Conservation (phyloP, 2,888 invertebrate genomes). For the Sabellastarte sp. region DNA sequence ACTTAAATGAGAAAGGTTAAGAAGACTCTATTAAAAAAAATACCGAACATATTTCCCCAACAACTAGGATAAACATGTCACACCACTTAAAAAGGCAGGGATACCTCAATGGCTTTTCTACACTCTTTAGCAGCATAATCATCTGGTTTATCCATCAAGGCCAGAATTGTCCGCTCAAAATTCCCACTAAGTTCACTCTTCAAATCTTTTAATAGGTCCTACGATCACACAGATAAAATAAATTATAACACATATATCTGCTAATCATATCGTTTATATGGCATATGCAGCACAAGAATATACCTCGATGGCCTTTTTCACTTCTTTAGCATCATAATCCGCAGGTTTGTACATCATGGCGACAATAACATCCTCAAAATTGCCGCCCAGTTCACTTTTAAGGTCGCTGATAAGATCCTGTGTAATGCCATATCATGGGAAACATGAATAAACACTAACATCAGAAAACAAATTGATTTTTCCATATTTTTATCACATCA, state of each 20-base stretch:
- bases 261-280: no score
- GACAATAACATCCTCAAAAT: constrained; percentile 54
- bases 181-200: constrained; percentile 59
- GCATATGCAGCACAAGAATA: no score
- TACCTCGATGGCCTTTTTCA: constrained; percentile 54
- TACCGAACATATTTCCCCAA: no score
- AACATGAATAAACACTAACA: no score
- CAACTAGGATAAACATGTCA: background rate
- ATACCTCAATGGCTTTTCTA: constrained; percentile 50
- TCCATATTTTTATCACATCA: no score
- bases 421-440: no score
- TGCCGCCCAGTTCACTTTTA: constrained; percentile 58
- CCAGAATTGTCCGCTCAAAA: constrained; percentile 54
- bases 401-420: constrained; percentile 57
- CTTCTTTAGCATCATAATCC: constrained; percentile 54
- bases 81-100: background rate
- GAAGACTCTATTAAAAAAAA: no score
- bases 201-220: constrained; percentile 57
- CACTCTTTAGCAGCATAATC: constrained; percentile 56
- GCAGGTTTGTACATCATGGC: constrained; percentile 56
- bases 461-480: no score
- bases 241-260: no score
- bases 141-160: constrained; percentile 53
- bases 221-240: no score
- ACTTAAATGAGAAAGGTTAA: no score